Evolutionary conservation across 2,888 invertebrate species (phyloP).

Genomic region (Ectropis crepuscularia): DNA sequence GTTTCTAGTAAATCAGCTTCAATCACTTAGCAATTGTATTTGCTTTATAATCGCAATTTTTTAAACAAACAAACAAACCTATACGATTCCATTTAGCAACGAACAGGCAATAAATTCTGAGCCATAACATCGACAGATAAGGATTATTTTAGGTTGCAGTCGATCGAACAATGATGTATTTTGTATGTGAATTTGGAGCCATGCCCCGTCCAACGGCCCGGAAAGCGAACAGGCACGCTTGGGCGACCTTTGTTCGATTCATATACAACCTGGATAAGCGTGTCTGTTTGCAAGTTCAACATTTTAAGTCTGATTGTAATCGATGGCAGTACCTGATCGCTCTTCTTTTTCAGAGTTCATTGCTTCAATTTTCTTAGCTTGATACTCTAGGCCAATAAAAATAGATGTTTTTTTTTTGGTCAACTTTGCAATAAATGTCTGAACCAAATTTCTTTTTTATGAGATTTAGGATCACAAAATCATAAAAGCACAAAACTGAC

Average conservation of each 20-base stretch:
- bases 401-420: no score
- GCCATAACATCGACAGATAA: not conserved
- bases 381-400: no score
- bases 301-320: not conserved
- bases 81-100: slow-evolving; percentile 1
- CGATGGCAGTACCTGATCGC: no score
- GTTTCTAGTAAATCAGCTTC: not conserved
- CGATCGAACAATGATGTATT: slow-evolving; percentile 25
- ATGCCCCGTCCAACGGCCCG: slow-evolving; percentile 29
- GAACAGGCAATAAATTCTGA: slow-evolving; percentile 1
- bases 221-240: slow-evolving; percentile 29
- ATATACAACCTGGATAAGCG: slow-evolving; percentile 8
- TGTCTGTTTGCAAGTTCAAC: not conserved
- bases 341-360: no score
- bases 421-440: no score
- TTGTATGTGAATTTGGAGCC: slow-evolving; percentile 30
- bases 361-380: no score
- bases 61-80: slow-evolving; percentile 10
- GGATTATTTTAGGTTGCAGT: slow-evolving; percentile 5
- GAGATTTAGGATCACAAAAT: no score
- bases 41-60: not conserved
- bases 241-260: slow-evolving; percentile 29
- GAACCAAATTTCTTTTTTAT: no score
- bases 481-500: no score
- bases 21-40: not conserved